phyloP scores from a whole-genome alignment of 2,113 vertebrate genomes.

The Tachysurus fulvidraco region DNA sequence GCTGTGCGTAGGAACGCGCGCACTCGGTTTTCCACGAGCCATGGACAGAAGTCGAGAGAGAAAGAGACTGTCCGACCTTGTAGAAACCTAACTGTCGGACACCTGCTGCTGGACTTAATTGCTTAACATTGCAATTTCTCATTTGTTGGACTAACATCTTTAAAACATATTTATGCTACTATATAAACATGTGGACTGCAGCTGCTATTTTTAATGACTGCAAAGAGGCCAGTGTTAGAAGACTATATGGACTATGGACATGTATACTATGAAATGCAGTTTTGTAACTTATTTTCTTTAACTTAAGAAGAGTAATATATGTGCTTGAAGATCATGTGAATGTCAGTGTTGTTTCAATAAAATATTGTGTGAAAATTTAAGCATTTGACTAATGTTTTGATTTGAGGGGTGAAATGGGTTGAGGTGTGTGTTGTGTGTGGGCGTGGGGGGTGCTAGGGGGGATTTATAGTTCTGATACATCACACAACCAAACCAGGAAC shows the following conservation, averaged over 20 bases:
- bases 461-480: neutral
- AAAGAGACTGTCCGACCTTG: slow-evolving; percentile 5
- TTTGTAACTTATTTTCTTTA: slow-evolving; percentile 47
- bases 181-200: slow-evolving; percentile 29
- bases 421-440: too few species aligned
- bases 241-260: slow-evolving; percentile 8
- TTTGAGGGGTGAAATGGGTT: neutral
- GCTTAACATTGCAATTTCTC: slow-evolving; percentile 14
- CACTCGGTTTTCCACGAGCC: slow-evolving; percentile 22
- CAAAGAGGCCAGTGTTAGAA: slow-evolving; percentile 29
- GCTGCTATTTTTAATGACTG: slow-evolving; percentile 26
- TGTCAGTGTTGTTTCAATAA: slow-evolving; percentile 50
- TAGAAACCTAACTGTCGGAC: slow-evolving; percentile 18
- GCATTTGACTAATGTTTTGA: slow-evolving; percentile 28
- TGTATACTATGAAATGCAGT: slow-evolving; percentile 31
- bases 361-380: slow-evolving; percentile 47
- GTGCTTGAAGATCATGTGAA: slow-evolving; percentile 41
- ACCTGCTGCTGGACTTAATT: slow-evolving; percentile 36
- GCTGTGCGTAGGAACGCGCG: slow-evolving; percentile 38
- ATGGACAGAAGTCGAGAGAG: slow-evolving; percentile 11
- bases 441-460: too few species aligned
- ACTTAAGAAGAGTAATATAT: slow-evolving; percentile 60
- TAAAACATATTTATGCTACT: neutral
- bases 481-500: neutral
- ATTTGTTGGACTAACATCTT: slow-evolving; percentile 41